A percentile compares a stretch with the other conserved stretches of the same genome.
Conservation (phyloP, 1,140 invertebrate species). For the Apis florea region DNA sequence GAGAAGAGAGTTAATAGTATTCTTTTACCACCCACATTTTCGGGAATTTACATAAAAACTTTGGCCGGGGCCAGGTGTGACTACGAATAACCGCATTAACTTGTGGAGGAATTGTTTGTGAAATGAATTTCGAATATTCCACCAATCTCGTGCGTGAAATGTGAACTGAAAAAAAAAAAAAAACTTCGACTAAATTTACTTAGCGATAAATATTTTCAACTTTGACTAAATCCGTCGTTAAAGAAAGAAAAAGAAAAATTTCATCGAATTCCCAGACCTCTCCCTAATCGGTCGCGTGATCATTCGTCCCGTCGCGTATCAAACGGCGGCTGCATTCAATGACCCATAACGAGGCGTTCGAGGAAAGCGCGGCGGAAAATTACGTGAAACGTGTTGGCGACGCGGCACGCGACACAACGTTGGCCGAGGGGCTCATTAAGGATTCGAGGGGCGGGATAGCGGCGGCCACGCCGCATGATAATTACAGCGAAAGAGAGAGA, state of each 20-base stretch:
- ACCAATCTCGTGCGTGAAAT: too few relatives aligned
- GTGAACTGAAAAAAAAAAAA: too few relatives aligned
- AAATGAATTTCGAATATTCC: too few relatives aligned
- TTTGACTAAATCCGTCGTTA: too few relatives aligned
- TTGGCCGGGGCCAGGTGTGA: slow-evolving; percentile 58
- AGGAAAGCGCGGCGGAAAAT: slow-evolving; percentile 49
- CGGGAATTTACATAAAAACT: slow-evolving; percentile 72
- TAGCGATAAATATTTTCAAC: too few relatives aligned
- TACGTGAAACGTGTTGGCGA: slow-evolving; percentile 52
- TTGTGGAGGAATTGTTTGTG: too few relatives aligned
- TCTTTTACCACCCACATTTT: slow-evolving; percentile 65
- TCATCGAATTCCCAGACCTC: slow-evolving; percentile 3
- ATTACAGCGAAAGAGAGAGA: slow-evolving; percentile 68
- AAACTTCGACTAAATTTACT: too few relatives aligned
- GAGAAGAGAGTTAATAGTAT: slow-evolving; percentile 48
- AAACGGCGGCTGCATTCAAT: slow-evolving; percentile 50
- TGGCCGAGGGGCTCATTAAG: slow-evolving; percentile 70
- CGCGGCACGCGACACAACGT: slow-evolving; percentile 76
- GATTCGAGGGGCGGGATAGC: slow-evolving; percentile 73
- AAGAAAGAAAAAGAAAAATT: too few relatives aligned
- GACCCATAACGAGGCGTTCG: slow-evolving; percentile 51
- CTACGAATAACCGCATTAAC: slow-evolving; percentile 73
- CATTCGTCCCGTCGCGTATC: slow-evolving; percentile 32
- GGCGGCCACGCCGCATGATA: slow-evolving; percentile 73
- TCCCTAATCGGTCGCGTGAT: slow-evolving; percentile 34